Conservation (phyloP, 2,113 vertebrate genomes). For the Plectropomus leopardus region DNA sequence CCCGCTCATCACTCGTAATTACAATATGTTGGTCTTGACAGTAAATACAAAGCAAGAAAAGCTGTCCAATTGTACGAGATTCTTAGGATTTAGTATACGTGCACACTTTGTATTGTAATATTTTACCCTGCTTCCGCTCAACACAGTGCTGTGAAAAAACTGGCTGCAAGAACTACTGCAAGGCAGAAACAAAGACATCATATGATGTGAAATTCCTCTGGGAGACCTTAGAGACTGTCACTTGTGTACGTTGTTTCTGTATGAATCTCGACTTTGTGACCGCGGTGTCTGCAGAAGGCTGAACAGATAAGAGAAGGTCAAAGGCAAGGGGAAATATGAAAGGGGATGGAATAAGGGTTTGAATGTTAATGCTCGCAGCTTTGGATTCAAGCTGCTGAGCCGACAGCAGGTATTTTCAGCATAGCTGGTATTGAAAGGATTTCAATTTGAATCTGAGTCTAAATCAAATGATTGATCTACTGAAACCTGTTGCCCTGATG, state of each 20-base stretch:
- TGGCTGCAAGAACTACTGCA: neutral
- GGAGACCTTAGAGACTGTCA: neutral
- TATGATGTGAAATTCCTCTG: neutral
- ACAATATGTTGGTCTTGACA: neutral
- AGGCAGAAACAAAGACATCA: neutral
- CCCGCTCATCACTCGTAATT: neutral
- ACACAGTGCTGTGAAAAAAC: neutral
- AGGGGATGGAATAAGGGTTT: conserved; percentile 2
- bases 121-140: neutral
- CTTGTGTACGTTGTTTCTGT: neutral
- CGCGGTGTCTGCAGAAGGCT: neutral
- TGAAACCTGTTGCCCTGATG: neutral
- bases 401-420: neutral
- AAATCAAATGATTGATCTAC: conserved; percentile 8
- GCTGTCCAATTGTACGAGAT: neutral
- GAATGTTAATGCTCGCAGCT: conserved; percentile 2
- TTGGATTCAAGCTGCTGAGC: neutral
- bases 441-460: conserved; percentile 20
- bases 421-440: neutral
- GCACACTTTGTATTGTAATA: neutral
- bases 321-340: neutral
- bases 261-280: conserved; percentile 7
- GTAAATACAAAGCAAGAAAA: conserved; percentile 2
- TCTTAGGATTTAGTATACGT: neutral
- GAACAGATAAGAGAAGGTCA: conserved; percentile 23